These are phyloP conservation scores for Drosophila santomea DNA, from an alignment of 1,140 invertebrate species.

Conservation along the genomic window DNA sequence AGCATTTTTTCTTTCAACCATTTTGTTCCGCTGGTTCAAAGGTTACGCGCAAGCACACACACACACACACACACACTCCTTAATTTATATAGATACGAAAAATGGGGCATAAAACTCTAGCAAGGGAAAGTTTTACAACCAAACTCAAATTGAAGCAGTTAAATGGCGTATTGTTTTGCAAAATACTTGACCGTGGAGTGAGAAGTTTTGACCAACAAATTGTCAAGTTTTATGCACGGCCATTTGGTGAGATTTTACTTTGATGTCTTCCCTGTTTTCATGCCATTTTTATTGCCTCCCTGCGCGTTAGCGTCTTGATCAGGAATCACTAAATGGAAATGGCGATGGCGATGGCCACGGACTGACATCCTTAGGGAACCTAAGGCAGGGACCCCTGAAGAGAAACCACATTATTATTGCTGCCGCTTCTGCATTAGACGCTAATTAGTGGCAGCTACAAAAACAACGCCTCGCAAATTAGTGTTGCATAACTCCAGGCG, in stretches of 20 bases:
- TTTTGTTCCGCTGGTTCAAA: constrained; percentile 42
- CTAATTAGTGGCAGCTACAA: constrained; percentile 46
- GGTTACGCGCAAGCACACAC: constrained; percentile 42
- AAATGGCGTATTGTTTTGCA: constrained; percentile 75
- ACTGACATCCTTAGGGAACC: not conserved
- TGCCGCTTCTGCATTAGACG: constrained; percentile 31
- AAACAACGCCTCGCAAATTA: constrained; percentile 38
- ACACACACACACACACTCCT: constrained; percentile 1
- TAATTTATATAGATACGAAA: constrained; percentile 30
- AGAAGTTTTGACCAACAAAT: constrained; percentile 63
- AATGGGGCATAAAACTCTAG: constrained; percentile 1
- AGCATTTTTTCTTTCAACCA: constrained; percentile 48
- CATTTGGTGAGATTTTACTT: constrained; percentile 54
- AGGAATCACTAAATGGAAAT: constrained; percentile 16
- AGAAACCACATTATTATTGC: constrained; percentile 30
- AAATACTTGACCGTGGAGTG: constrained; percentile 63
- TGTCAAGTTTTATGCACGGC: constrained; percentile 58
- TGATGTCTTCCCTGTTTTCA: constrained; percentile 43
- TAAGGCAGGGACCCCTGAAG: not conserved
- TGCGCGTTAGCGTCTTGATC: constrained; percentile 19
- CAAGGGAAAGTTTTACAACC: constrained; percentile 57
- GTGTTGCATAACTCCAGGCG: constrained; percentile 35
- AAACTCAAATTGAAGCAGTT: constrained; percentile 74
- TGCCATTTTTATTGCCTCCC: constrained; percentile 45
- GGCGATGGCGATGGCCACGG: too few relatives aligned